phyloP scores from a whole-genome alignment of 1,140 invertebrate genomes.

The Trypoxylus dichotomus region DNA sequence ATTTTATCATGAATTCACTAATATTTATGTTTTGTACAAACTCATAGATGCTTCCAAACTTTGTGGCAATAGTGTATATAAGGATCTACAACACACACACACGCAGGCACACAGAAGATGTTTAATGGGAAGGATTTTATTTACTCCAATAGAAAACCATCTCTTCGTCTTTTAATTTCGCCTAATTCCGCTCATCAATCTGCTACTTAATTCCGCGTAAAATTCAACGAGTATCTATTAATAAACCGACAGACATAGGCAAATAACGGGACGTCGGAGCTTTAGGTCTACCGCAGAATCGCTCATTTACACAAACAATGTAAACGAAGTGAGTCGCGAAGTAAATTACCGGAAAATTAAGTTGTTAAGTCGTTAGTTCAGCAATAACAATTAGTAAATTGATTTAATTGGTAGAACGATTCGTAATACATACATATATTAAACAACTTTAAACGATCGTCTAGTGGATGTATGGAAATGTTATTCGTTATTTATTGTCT shows the following conservation, averaged over 20 bases:
- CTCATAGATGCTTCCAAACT: too few species aligned
- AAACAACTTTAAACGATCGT: neutral
- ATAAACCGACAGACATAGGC: neutral
- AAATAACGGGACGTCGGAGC: neutral
- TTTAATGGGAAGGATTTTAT: too few species aligned
- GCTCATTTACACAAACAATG: neutral
- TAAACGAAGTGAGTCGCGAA: conserved; percentile 15
- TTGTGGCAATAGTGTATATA: too few species aligned
- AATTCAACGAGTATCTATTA: neutral
- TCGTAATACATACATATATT: neutral
- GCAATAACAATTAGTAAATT: conserved; percentile 23
- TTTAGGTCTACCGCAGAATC: neutral
- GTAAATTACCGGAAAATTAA: conserved; percentile 20
- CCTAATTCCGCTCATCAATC: too few species aligned
- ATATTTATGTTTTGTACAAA: too few species aligned
- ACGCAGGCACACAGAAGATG: too few species aligned
- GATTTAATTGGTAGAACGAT: conserved; percentile 13
- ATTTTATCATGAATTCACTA: too few species aligned
- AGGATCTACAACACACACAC: too few species aligned
- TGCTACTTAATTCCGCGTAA: neutral
- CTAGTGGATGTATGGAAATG: neutral
- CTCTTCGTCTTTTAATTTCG: too few species aligned
- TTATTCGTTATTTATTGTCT: neutral
- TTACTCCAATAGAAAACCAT: too few species aligned
- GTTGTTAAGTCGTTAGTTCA: conserved; percentile 4